Percentiles rank a stretch among this genome's conserved stretches.
These are phyloP conservation scores for Microtus ochrogaster DNA, from an alignment of 2,113 vertebrate species.

Conservation along the genomic window DNA sequence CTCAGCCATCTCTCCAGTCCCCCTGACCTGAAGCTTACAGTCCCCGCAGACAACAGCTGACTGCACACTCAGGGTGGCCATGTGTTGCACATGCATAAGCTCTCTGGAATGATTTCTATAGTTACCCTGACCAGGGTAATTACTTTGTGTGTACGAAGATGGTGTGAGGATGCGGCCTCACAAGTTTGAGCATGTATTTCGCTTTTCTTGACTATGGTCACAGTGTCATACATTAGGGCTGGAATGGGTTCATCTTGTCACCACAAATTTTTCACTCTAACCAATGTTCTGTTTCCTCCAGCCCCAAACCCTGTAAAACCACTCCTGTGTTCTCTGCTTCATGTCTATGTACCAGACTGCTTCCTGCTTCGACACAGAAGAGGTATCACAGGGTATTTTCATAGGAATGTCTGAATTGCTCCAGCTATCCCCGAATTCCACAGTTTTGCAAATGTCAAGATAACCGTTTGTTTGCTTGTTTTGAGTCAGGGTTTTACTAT, in stretches of 20 bases:
- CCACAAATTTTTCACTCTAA: not conserved
- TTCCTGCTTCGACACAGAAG: not conserved
- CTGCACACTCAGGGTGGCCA: not conserved
- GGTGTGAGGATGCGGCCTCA: not conserved
- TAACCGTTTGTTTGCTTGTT: not conserved
- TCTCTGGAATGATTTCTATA: not conserved
- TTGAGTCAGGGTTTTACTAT: too few species aligned
- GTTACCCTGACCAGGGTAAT: not conserved
- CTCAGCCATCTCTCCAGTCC: not conserved
- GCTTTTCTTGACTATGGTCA: not conserved
- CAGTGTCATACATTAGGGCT: not conserved
- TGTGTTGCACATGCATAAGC: not conserved
- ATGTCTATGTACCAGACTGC: not conserved
- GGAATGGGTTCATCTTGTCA: not conserved
- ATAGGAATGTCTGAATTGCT: not conserved
- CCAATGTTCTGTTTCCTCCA: not conserved
- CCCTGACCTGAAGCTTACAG: not conserved
- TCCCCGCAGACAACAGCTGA: not conserved
- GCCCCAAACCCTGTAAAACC: too few species aligned
- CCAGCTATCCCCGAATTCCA: not conserved
- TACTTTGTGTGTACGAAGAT: not conserved
- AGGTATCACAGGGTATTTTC: not conserved
- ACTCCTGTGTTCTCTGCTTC: not conserved
- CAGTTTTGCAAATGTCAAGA: not conserved
- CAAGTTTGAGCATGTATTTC: not conserved